phyloP scores from a whole-genome alignment of 2,797 vertebrate species.

The Carduelis carduelis region DNA sequence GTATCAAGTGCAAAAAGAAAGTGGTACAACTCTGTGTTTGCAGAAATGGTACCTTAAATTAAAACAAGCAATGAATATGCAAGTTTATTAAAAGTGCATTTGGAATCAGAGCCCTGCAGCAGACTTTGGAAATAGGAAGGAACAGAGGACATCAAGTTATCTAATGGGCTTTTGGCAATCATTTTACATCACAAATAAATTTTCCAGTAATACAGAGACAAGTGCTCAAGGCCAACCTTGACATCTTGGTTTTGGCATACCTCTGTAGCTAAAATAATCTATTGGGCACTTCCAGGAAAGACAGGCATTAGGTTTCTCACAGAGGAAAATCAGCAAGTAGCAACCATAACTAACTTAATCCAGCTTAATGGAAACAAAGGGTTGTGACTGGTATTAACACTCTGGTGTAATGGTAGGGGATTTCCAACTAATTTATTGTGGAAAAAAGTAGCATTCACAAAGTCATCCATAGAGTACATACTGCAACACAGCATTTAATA shows the following conservation, averaged over 20 bases:
- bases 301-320: neutral
- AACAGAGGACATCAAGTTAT: constrained; percentile 19
- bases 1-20: constrained; percentile 28
- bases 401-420: neutral
- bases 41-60: constrained; percentile 32
- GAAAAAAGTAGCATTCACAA: neutral
- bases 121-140: neutral
- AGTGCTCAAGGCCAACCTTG: constrained; percentile 16
- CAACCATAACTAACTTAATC: neutral
- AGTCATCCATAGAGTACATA: neutral
- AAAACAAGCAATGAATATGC: constrained; percentile 12
- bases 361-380: constrained; percentile 17
- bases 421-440: neutral
- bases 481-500: neutral
- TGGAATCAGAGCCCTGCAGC: constrained; percentile 10
- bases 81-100: constrained; percentile 43
- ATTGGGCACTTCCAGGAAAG: neutral
- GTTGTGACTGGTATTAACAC: neutral
- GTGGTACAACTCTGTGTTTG: neutral
- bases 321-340: neutral
- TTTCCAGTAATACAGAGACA: neutral
- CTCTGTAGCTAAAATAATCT: constrained; percentile 3
- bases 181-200: constrained; percentile 31
- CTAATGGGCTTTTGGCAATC: constrained; percentile 45
- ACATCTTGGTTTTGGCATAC: constrained; percentile 17